Evolutionary conservation across 2,113 vertebrate genomes (phyloP).

Genomic region (Lycaon pictus): DNA sequence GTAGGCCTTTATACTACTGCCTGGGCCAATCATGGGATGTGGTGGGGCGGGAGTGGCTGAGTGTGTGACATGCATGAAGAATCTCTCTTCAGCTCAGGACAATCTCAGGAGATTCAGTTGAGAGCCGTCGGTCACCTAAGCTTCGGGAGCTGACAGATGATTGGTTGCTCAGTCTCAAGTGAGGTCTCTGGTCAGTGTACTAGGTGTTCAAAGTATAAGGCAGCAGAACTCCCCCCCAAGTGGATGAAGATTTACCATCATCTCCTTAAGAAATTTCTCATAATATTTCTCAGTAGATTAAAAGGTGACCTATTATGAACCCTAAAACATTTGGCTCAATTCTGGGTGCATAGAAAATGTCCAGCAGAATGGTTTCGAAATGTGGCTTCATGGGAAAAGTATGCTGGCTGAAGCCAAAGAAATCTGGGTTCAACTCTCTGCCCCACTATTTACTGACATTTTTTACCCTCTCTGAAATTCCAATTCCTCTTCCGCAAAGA

Average conservation of each 20-base stretch:
- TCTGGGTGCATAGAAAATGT: neutral
- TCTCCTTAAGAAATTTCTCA: conserved; percentile 5
- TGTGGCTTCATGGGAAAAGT: neutral
- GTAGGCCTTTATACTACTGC: no score
- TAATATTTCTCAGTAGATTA: neutral
- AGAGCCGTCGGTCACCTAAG: neutral
- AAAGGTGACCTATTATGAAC: neutral
- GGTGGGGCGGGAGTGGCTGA: no score
- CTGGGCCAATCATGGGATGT: rapidly evolving
- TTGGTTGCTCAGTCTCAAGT: neutral
- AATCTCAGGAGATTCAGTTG: neutral
- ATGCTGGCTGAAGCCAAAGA: neutral
- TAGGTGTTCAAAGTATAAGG: neutral
- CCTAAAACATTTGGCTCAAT: neutral
- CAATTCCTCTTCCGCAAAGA: neutral
- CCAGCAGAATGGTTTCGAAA: neutral
- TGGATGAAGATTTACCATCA: neutral
- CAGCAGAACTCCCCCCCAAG: neutral
- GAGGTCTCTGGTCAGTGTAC: neutral
- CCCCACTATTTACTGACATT: neutral
- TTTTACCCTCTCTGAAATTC: neutral
- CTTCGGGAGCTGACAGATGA: neutral
- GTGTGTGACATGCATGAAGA: neutral
- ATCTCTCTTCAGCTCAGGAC: neutral
- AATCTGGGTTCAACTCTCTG: neutral